Conservation (phyloP, 2,888 invertebrate genomes). For the Calliphora vomitoria region DNA sequence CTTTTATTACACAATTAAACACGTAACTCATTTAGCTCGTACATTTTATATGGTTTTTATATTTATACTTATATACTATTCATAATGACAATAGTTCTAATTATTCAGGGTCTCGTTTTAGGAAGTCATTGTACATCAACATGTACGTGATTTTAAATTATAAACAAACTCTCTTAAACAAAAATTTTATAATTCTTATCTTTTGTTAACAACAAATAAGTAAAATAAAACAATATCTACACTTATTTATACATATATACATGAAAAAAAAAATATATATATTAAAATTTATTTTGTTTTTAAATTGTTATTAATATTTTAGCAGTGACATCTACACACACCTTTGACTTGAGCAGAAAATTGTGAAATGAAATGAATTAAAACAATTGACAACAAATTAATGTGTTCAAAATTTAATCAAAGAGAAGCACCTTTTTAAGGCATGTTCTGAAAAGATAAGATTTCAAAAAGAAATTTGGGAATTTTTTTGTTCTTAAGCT, state of each 20-base stretch:
- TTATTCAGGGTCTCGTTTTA: constrained; percentile 64
- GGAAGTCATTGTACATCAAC: constrained; percentile 57
- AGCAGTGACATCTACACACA: not conserved
- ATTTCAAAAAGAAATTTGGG: not conserved
- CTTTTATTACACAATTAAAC: not conserved
- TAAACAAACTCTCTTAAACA: constrained; percentile 34
- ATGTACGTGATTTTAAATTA: constrained; percentile 52
- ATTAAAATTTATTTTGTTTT: constrained; percentile 6
- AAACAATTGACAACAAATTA: constrained; percentile 14
- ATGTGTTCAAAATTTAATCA: not conserved
- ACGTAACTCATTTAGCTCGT: constrained; percentile 19
- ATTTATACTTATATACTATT: not conserved
- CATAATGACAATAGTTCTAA: constrained; percentile 54
- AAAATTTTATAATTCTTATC: constrained; percentile 38
- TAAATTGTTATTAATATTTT: not conserved
- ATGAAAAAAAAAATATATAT: not conserved
- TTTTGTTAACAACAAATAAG: constrained; percentile 22
- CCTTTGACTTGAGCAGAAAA: not conserved
- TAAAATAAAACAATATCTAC: constrained; percentile 24
- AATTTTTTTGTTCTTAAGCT: too few relatives aligned
- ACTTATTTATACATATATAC: too few relatives aligned
- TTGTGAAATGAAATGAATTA: not conserved
- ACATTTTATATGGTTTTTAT: constrained; percentile 14
- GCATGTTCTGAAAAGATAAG: not conserved
- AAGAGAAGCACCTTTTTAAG: not conserved